Conservation (phyloP, 2,888 invertebrate genomes). For the Eristalis arbustorum region DNA sequence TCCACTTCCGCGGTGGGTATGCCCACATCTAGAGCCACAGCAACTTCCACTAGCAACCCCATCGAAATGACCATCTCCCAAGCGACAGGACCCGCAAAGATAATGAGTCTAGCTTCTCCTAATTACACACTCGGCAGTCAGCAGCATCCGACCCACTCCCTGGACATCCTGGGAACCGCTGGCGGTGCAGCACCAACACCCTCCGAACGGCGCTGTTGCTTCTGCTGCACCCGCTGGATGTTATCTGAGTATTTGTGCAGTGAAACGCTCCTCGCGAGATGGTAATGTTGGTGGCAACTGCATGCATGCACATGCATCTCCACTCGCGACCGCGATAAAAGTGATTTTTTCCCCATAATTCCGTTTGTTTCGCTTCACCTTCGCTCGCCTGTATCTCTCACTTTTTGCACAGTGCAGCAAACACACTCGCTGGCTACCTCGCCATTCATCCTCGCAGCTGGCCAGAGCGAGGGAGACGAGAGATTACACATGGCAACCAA, state of each 20-base stretch:
- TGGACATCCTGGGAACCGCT: not conserved
- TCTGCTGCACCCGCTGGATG: slow-evolving; percentile 48
- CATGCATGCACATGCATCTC: slow-evolving; percentile 64
- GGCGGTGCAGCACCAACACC: slow-evolving; percentile 20
- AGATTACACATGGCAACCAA: slow-evolving; percentile 65
- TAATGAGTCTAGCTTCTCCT: not conserved
- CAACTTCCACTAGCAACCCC: too few relatives aligned
- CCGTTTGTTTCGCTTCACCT: slow-evolving; percentile 69
- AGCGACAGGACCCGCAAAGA: not conserved
- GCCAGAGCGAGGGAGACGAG: slow-evolving; percentile 12
- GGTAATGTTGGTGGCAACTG: slow-evolving; percentile 52
- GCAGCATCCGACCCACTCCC: slow-evolving; percentile 11
- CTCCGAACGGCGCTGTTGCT: slow-evolving; percentile 17
- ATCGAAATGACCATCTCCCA: too few relatives aligned
- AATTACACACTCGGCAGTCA: slow-evolving; percentile 17
- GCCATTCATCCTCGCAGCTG: slow-evolving; percentile 30
- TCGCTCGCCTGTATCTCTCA: slow-evolving; percentile 48
- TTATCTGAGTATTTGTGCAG: slow-evolving; percentile 62
- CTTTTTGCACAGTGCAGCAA: slow-evolving; percentile 1
- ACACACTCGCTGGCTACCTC: slow-evolving; percentile 48
- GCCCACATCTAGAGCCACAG: too few relatives aligned
- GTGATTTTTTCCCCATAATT: slow-evolving; percentile 63
- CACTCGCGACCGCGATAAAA: slow-evolving; percentile 58
- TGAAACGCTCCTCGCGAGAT: slow-evolving; percentile 26
- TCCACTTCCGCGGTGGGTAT: too few relatives aligned